Conservation (phyloP, 2,888 invertebrate genomes). For the Dicycla oo region DNA sequence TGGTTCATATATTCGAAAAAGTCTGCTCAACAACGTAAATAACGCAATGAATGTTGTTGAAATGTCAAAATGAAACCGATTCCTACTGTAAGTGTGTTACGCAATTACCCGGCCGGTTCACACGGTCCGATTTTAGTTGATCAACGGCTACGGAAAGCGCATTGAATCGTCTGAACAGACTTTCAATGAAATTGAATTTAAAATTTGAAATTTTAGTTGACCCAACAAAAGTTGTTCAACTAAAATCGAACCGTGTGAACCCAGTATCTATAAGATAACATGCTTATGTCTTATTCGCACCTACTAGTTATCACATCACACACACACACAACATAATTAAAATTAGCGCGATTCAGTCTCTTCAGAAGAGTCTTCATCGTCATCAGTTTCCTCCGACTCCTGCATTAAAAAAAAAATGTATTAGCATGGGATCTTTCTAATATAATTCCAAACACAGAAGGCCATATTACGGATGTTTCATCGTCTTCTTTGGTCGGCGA, state of each 20-base stretch:
- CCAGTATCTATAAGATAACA: neutral
- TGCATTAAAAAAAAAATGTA: slow-evolving; percentile 62
- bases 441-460: neutral
- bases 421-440: neutral
- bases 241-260: neutral
- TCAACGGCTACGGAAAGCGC: neutral
- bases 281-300: slow-evolving; percentile 6
- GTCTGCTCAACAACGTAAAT: too few species aligned
- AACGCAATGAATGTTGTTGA: too few species aligned
- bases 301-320: neutral
- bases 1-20: too few species aligned
- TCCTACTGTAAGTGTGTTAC: too few species aligned
- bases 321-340: neutral
- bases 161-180: neutral
- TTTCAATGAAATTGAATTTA: neutral
- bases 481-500: slow-evolving; percentile 80
- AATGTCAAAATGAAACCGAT: too few species aligned
- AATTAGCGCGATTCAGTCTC: slow-evolving; percentile 83
- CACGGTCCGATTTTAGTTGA: neutral
- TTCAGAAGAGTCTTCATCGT: slow-evolving; percentile 80
- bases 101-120: neutral
- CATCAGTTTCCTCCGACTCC: slow-evolving; percentile 83
- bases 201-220: neutral
- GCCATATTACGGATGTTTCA: slow-evolving; percentile 77
- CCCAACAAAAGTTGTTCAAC: too few species aligned